Percentiles rank a stretch among this genome's conserved stretches.
phyloP scores from a whole-genome alignment of 1,140 invertebrate species.

The Tetragnatha versicolor region DNA sequence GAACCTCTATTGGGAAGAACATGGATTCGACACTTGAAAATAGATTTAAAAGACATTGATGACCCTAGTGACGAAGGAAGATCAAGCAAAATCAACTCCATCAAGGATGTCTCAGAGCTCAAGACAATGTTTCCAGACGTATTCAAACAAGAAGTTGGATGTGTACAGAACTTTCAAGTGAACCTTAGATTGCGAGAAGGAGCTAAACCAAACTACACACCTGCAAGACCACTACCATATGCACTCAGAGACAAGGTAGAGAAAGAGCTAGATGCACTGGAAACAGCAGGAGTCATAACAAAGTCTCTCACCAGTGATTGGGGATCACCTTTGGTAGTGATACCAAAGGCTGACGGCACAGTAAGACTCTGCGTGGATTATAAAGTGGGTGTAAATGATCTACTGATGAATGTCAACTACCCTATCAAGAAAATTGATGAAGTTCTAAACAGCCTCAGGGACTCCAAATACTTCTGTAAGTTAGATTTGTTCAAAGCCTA shows the following conservation, averaged over 20 bases:
- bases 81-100: too few species aligned
- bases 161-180: too few species aligned
- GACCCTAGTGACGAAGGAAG: too few species aligned
- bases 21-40: background rate
- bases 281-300: background rate
- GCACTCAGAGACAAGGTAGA: background rate
- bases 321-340: slow-evolving; percentile 64
- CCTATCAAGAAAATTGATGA: slow-evolving; percentile 21
- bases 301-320: slow-evolving; percentile 59
- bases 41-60: background rate
- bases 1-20: too few species aligned
- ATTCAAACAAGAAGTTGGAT: too few species aligned
- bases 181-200: too few species aligned
- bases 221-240: background rate
- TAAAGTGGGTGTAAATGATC: slow-evolving; percentile 54
- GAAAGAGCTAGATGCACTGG: background rate
- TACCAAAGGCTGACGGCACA: slow-evolving; percentile 62
- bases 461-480: slow-evolving; percentile 14
- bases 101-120: too few species aligned
- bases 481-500: slow-evolving; percentile 29
- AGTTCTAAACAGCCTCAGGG: slow-evolving; percentile 1
- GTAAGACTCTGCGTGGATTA: slow-evolving; percentile 64
- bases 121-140: too few species aligned
- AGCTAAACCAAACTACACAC: too few species aligned
- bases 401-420: background rate